Evolutionary conservation across 30 jellyfish, hydroid and myxozoan genomes (phyloP).

Genomic region (Hydractinia echinata): DNA sequence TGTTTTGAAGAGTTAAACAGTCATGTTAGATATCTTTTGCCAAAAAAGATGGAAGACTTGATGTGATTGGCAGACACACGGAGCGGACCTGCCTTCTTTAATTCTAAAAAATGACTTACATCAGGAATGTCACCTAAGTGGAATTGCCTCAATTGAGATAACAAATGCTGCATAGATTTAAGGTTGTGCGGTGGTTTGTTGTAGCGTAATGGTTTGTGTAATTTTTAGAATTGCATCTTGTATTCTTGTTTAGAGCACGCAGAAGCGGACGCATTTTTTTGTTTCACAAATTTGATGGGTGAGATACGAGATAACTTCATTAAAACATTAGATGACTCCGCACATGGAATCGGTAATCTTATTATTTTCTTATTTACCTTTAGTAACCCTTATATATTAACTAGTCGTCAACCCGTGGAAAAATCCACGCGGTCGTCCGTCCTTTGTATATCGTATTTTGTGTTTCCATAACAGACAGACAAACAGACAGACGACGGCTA

Average conservation of each 20-base stretch:
- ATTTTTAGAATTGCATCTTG: background rate
- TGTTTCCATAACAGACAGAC: too few species aligned
- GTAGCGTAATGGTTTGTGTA: too few species aligned
- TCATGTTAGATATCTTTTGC: background rate
- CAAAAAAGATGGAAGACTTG: background rate
- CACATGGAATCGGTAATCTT: constrained; percentile 78
- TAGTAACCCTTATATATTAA: background rate
- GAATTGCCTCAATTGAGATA: too few species aligned
- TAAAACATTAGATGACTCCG: constrained; percentile 86
- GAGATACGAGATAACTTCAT: constrained; percentile 84
- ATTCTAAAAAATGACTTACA: too few species aligned
- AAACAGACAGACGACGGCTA: too few species aligned
- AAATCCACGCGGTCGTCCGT: background rate
- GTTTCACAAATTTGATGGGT: constrained; percentile 93
- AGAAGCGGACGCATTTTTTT: constrained; percentile 84
- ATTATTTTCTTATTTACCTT: background rate
- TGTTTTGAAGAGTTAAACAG: background rate
- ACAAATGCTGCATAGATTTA: too few species aligned
- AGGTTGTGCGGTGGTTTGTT: too few species aligned
- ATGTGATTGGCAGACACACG: too few species aligned
- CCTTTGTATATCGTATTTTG: too few species aligned
- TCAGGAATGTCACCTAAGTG: too few species aligned
- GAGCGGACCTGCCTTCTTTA: too few species aligned
- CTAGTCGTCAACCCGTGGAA: too few species aligned
- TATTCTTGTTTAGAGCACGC: constrained; percentile 57